These are phyloP conservation scores for Salvelinus sp. DNA, from an alignment of 2,113 vertebrate species.

Conservation along the genomic window DNA sequence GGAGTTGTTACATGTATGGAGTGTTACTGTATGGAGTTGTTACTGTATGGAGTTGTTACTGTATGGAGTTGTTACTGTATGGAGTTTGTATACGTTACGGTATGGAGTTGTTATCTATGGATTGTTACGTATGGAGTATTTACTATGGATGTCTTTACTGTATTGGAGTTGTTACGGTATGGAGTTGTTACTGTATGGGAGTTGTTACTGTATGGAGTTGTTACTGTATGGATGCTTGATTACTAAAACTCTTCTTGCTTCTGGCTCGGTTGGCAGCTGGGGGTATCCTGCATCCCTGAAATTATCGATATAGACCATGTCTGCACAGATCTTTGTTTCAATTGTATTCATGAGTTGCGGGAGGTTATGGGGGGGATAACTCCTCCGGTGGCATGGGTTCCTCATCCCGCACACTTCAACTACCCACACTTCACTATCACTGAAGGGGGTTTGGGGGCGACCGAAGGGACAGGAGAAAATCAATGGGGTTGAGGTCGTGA, in stretches of 20 bases:
- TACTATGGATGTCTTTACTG: no score
- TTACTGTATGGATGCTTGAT: not conserved
- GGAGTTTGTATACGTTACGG: not conserved
- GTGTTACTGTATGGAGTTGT: not conserved
- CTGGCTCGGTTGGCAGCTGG: not conserved
- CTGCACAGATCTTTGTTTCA: no score
- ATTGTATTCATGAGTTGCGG: no score
- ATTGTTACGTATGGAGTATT: not conserved
- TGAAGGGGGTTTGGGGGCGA: no score
- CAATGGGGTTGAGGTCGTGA: not conserved
- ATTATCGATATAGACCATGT: no score
- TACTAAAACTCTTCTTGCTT: not conserved
- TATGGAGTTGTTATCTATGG: not conserved
- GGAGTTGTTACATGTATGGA: no score
- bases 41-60: not conserved
- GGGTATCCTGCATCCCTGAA: constrained; percentile 2
- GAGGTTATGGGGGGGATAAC: no score
- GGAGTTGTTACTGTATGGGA: no score
- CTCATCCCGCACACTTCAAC: no score
- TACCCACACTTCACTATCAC: no score
- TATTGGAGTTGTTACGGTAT: no score
- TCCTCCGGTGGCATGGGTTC: no score
- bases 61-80: not conserved
- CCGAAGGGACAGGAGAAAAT: constrained; percentile 1
- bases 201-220: not conserved